phyloP scores from a whole-genome alignment of 2,797 vertebrate genomes.

The Artibeus jamaicensis region DNA sequence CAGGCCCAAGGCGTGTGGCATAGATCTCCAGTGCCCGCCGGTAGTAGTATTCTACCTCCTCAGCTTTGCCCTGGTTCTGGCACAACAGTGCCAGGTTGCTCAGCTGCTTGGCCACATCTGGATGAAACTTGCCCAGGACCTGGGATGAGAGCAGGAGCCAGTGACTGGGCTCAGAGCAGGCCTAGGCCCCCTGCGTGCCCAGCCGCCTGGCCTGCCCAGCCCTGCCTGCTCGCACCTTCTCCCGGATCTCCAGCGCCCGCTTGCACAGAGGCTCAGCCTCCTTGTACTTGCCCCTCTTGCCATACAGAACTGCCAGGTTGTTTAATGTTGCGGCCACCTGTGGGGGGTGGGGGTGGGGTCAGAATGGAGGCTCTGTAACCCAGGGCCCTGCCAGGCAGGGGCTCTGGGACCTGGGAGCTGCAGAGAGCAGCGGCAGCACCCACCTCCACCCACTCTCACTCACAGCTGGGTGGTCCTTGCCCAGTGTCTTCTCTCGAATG shows the following conservation, averaged over 20 bases:
- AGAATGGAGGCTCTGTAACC: not conserved
- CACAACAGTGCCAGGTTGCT: constrained; percentile 82
- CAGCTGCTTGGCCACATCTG: constrained; percentile 83
- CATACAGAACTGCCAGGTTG: constrained; percentile 92
- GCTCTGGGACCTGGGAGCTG: not conserved
- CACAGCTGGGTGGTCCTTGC: constrained; percentile 91
- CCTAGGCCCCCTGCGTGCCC: rapidly evolving
- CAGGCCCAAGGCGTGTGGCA: constrained; percentile 75
- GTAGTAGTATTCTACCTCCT: constrained; percentile 82
- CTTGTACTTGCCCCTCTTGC: constrained; percentile 93
- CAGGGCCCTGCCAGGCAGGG: not conserved
- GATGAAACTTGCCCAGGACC: constrained; percentile 88
- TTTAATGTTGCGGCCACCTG: constrained; percentile 93
- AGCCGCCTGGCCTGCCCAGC: not conserved
- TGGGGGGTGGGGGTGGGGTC: too few species aligned
- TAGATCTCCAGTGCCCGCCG: constrained; percentile 81
- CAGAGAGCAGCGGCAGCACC: not conserved
- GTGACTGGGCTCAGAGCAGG: not conserved
- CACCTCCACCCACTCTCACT: constrained; percentile 62
- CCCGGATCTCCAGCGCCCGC: constrained; percentile 91
- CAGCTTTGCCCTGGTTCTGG: constrained; percentile 82
- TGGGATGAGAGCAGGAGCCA: not conserved
- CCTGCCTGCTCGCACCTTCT: constrained; percentile 82
- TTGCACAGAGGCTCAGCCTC: constrained; percentile 93
- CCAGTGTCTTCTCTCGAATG: constrained; percentile 92